A percentile compares a stretch with the other conserved stretches of the same genome.
These are phyloP conservation scores for Sinocyclocheilus anshuiensis DNA, from an alignment of 2,113 vertebrate genomes.

Conservation along the genomic window DNA sequence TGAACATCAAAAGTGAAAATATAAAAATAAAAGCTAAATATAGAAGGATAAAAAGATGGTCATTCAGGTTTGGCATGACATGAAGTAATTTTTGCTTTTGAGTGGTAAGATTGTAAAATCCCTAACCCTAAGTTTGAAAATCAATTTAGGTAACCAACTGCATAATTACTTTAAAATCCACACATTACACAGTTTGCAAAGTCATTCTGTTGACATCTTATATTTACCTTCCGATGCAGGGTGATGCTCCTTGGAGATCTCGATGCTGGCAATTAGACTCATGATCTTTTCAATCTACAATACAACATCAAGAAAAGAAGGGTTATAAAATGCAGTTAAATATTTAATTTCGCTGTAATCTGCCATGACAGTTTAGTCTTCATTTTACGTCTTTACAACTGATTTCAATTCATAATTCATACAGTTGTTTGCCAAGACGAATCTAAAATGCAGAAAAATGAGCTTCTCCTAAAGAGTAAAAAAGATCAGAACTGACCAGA, in stretches of 20 bases:
- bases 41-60: too few species aligned
- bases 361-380: constrained; percentile 21
- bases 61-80: too few species aligned
- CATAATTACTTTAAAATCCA: too few species aligned
- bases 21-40: too few species aligned
- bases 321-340: constrained; percentile 28
- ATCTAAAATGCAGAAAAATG: background rate
- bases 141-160: too few species aligned
- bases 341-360: background rate
- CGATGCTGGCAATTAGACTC: constrained; percentile 93
- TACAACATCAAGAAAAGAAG: constrained; percentile 24
- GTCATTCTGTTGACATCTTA: too few species aligned
- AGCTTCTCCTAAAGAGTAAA: background rate
- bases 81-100: too few species aligned
- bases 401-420: constrained; percentile 30
- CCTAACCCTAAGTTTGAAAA: too few species aligned
- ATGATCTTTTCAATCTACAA: constrained; percentile 95
- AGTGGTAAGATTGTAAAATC: too few species aligned
- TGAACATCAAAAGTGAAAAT: too few species aligned
- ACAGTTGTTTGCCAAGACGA: background rate
- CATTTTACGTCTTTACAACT: background rate
- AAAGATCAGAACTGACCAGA: background rate
- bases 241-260: constrained; percentile 85
- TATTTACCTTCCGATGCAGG: constrained; percentile 81
- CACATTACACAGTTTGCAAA: too few species aligned